A percentile compares a stretch with the other conserved stretches of the same genome.
phyloP scores from a whole-genome alignment of 2,113 vertebrate genomes.

The Rhea pennata region DNA sequence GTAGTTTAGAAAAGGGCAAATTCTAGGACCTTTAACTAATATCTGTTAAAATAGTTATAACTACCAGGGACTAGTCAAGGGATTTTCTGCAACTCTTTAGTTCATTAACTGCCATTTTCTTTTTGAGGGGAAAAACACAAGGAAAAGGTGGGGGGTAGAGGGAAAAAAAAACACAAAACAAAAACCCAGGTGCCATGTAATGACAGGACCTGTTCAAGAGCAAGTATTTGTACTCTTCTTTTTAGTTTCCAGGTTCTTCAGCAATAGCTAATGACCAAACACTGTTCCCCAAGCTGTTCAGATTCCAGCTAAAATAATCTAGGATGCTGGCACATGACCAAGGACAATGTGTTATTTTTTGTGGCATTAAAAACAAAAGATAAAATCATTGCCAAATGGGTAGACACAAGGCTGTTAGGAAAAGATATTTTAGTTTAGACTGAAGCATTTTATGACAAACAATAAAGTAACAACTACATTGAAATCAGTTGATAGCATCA shows the following conservation, averaged over 20 bases:
- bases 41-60: background rate
- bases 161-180: background rate
- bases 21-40: background rate
- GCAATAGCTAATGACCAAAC: background rate
- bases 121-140: background rate
- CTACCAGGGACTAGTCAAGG: background rate
- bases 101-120: background rate
- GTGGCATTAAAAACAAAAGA: background rate
- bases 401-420: background rate
- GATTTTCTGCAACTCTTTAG: background rate
- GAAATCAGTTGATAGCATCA: background rate
- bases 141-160: too few relatives aligned
- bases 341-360: background rate
- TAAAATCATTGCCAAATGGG: background rate
- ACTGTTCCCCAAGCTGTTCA: background rate
- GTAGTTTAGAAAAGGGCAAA: background rate
- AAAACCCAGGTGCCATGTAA: background rate
- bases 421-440: background rate
- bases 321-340: background rate
- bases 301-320: background rate
- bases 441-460: background rate
- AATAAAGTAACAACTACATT: background rate
- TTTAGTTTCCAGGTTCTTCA: background rate
- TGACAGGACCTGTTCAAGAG: background rate
- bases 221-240: background rate